Conservation (phyloP, 1,140 invertebrate species). For the Pentalonia nigronervosa region DNA sequence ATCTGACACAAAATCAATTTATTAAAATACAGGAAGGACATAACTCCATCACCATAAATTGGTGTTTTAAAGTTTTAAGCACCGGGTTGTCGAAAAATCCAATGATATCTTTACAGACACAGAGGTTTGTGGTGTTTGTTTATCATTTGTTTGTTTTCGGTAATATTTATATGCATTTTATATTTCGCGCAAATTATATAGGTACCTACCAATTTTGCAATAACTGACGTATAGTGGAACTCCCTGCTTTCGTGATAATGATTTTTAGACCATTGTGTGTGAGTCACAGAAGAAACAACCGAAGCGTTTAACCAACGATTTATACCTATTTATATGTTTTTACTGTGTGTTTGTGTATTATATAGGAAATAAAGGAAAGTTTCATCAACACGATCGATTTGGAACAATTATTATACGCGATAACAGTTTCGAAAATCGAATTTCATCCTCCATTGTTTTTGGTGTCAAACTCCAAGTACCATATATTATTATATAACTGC, state of each 20-base stretch:
- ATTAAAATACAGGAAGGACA: neutral
- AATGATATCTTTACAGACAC: neutral
- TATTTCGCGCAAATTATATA: neutral
- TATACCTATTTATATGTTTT: neutral
- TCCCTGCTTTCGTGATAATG: neutral
- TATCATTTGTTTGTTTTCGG: neutral
- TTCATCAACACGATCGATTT: constrained; percentile 18
- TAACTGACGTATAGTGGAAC: neutral
- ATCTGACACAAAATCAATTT: neutral
- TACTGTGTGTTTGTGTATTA: neutral
- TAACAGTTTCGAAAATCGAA: constrained; percentile 41
- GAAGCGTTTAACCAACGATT: neutral
- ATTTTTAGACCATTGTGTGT: neutral
- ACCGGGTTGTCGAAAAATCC: neutral
- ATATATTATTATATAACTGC: constrained; percentile 13
- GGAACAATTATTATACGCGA: constrained; percentile 31
- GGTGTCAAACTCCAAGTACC: neutral
- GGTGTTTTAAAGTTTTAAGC: neutral
- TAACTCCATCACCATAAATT: neutral
- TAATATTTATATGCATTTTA: neutral
- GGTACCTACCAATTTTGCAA: neutral
- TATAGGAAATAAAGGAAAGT: neutral
- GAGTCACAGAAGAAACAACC: neutral
- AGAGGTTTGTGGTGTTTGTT: neutral
- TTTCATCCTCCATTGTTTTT: neutral